Evolutionary conservation across 2,888 invertebrate species (phyloP).

Genomic region (Zele albiditarsus): DNA sequence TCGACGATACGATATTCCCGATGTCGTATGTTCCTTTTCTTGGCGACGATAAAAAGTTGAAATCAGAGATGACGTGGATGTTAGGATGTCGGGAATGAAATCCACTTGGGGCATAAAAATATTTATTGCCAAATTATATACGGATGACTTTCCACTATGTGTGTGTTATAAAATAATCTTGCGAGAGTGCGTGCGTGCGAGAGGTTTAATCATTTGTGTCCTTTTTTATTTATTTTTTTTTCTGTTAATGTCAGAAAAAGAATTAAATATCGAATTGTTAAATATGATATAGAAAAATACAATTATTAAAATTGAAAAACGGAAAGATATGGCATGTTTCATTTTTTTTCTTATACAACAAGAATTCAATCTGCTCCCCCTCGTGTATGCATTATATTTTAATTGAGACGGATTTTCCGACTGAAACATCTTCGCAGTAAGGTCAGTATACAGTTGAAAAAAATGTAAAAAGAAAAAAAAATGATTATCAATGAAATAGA

Average conservation of each 20-base stretch:
- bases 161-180: not conserved
- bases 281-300: not conserved
- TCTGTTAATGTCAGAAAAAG: not conserved
- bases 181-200: slow-evolving; percentile 35
- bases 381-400: not conserved
- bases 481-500: slow-evolving; percentile 35
- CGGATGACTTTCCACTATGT: not conserved
- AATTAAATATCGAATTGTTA: slow-evolving; percentile 10
- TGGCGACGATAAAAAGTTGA: slow-evolving; percentile 17
- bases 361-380: not conserved
- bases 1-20: slow-evolving; percentile 31
- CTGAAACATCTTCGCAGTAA: not conserved
- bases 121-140: too few relatives aligned
- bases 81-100: not conserved
- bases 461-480: slow-evolving; percentile 40
- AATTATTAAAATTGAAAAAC: not conserved
- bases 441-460: slow-evolving; percentile 18
- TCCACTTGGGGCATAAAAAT: slow-evolving; percentile 16
- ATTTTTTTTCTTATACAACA: slow-evolving; percentile 2
- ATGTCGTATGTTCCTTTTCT: not conserved
- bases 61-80: not conserved
- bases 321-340: not conserved
- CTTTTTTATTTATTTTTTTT: not conserved
- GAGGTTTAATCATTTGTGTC: slow-evolving; percentile 3
- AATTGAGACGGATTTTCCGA: not conserved